These are phyloP conservation scores for Helicolenus hilgendorfi DNA, from an alignment of 2,797 vertebrate species.

Conservation along the genomic window DNA sequence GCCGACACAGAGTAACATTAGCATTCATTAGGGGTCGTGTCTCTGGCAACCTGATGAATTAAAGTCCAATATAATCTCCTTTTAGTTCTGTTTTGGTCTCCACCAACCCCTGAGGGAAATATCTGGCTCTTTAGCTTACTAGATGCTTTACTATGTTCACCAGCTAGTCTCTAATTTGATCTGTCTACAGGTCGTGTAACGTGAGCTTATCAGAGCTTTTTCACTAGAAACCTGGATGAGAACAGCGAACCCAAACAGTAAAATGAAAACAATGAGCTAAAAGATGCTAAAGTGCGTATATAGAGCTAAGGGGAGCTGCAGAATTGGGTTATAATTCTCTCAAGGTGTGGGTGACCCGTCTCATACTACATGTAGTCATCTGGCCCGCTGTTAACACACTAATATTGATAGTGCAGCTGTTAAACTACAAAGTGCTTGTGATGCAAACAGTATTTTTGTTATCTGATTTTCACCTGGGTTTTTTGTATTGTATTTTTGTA, in stretches of 20 bases:
- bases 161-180: not conserved
- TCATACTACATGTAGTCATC: not conserved
- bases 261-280: not conserved
- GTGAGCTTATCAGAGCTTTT: not conserved
- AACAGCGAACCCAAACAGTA: not conserved
- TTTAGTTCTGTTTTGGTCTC: not conserved
- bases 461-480: constrained; percentile 13
- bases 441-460: constrained; percentile 36
- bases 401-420: constrained; percentile 15
- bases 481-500: constrained; percentile 56
- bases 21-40: not conserved
- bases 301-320: not conserved
- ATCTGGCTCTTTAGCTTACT: not conserved
- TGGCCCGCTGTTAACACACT: not conserved
- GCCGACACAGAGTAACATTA: not conserved
- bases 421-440: constrained; percentile 8
- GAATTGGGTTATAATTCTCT: not conserved
- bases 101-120: not conserved
- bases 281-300: not conserved
- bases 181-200: not conserved
- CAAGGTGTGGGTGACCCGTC: not conserved
- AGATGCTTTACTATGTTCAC: not conserved
- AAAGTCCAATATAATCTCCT: not conserved
- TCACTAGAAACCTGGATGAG: not conserved
- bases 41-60: not conserved